phyloP scores from a whole-genome alignment of 1,140 invertebrate genomes.

The Araneus ventricosus region DNA sequence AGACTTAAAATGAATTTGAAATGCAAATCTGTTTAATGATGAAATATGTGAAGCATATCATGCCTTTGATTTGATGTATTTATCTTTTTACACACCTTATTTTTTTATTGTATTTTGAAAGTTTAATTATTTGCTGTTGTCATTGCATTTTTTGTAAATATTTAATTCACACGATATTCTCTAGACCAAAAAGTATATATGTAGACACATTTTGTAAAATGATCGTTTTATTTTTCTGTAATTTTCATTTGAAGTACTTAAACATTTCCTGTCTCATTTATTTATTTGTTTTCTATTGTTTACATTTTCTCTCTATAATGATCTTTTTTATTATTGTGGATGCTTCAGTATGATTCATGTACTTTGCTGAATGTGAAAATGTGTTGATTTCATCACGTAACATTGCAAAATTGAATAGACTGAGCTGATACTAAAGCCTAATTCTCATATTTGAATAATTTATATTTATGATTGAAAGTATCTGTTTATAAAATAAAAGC shows the following conservation, averaged over 20 bases:
- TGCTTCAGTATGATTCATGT: neutral
- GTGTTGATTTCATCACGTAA: neutral
- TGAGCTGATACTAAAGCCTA: neutral
- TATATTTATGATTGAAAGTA: too few relatives aligned
- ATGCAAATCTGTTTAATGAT: slow-evolving; percentile 46
- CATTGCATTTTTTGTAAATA: slow-evolving; percentile 39
- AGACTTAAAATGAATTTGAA: slow-evolving; percentile 29
- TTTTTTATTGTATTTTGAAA: slow-evolving; percentile 40
- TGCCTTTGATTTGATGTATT: slow-evolving; percentile 46
- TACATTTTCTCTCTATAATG: neutral
- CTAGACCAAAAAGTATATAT: neutral
- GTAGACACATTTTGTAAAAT: slow-evolving; percentile 10
- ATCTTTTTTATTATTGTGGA: neutral
- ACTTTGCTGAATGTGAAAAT: neutral
- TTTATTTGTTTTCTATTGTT: neutral
- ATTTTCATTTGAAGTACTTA: neutral
- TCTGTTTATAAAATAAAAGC: neutral
- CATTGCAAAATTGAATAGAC: neutral
- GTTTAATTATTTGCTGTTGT: slow-evolving; percentile 44
- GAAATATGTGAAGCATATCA: slow-evolving; percentile 52
- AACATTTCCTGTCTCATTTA: neutral
- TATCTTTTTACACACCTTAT: slow-evolving; percentile 14
- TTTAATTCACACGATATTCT: neutral
- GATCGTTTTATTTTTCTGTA: neutral
- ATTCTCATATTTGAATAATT: neutral